Evolutionary conservation across 2,113 vertebrate genomes (phyloP).

Genomic region (Platichthys flesus): DNA sequence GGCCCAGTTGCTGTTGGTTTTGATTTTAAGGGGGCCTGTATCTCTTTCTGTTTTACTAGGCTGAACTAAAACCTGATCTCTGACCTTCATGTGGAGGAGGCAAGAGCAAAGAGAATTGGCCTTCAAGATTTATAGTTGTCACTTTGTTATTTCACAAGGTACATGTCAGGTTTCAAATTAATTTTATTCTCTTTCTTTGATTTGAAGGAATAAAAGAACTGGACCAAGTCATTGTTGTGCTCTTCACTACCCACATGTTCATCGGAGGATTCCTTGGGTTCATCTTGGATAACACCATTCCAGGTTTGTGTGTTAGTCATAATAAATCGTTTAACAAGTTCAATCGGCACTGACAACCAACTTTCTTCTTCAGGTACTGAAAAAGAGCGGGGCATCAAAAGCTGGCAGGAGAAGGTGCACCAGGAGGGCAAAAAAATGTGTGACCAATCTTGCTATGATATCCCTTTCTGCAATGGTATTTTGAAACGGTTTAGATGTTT

Average conservation of each 20-base stretch:
- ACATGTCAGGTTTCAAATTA: not conserved
- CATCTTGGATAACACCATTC: conserved; percentile 84
- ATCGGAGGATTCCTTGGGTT: conserved; percentile 85
- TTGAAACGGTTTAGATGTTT: conserved; percentile 65
- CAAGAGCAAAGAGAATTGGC: not conserved
- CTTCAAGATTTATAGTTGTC: not conserved
- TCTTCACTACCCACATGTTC: conserved; percentile 85
- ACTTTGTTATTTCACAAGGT: not conserved
- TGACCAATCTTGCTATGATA: conserved; percentile 78
- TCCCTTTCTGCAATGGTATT: conserved; percentile 69
- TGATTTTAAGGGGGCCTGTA: not conserved
- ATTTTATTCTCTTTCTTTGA: conserved; percentile 6
- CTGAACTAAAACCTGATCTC: not conserved
- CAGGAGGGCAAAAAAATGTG: conserved; percentile 1
- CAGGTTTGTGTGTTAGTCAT: conserved; percentile 64
- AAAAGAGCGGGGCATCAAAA: conserved; percentile 79
- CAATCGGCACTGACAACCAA: not conserved
- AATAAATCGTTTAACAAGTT: no score
- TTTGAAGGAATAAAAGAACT: conserved; percentile 79
- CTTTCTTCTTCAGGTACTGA: conserved; percentile 65
- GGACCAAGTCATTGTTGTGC: conserved; percentile 82
- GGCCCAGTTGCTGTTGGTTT: not conserved
- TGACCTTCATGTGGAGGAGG: conserved; percentile 2
- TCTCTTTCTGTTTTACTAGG: not conserved
- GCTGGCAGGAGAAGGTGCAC: conserved; percentile 67